phyloP scores from a whole-genome alignment of 2,888 invertebrate species.

The Lottia scabra region DNA sequence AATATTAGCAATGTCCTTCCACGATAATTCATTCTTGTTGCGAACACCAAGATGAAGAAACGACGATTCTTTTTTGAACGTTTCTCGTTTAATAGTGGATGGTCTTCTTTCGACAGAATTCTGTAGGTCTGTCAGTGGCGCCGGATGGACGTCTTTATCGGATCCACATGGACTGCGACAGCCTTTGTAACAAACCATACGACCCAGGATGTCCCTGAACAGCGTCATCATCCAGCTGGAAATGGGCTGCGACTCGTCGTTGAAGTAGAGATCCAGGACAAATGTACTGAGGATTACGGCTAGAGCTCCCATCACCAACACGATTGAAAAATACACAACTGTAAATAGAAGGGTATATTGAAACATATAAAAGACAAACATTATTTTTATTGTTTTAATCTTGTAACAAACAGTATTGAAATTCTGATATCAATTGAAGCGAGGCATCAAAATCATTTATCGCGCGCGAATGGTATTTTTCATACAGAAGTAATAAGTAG shows the following conservation, averaged over 20 bases:
- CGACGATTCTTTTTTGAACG: too few species aligned
- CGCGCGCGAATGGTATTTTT: too few species aligned
- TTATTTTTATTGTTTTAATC: too few species aligned
- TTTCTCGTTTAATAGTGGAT: too few species aligned
- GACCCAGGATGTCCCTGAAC: neutral
- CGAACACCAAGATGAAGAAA: too few species aligned
- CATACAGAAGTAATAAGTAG: too few species aligned
- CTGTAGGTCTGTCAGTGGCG: too few species aligned
- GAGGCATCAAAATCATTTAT: too few species aligned
- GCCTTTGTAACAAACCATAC: conserved; percentile 9
- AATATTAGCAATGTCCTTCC: conserved; percentile 11
- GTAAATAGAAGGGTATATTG: neutral
- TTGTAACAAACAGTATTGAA: too few species aligned
- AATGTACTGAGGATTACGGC: conserved; percentile 13
- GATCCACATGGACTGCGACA: neutral
- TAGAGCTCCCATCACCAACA: conserved; percentile 3
- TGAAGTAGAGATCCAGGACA: conserved; percentile 14
- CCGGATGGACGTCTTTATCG: too few species aligned
- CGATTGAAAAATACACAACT: conserved; percentile 13
- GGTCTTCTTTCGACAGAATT: too few species aligned
- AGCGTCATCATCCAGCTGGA: neutral
- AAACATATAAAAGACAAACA: neutral
- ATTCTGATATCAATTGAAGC: too few species aligned
- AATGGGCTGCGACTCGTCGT: conserved; percentile 2
- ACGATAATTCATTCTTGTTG: neutral